A percentile compares a stretch with the other conserved stretches of the same genome.
Evolutionary conservation across 2,888 invertebrate genomes (phyloP).

Genomic region (Drosophila fungiperda): DNA sequence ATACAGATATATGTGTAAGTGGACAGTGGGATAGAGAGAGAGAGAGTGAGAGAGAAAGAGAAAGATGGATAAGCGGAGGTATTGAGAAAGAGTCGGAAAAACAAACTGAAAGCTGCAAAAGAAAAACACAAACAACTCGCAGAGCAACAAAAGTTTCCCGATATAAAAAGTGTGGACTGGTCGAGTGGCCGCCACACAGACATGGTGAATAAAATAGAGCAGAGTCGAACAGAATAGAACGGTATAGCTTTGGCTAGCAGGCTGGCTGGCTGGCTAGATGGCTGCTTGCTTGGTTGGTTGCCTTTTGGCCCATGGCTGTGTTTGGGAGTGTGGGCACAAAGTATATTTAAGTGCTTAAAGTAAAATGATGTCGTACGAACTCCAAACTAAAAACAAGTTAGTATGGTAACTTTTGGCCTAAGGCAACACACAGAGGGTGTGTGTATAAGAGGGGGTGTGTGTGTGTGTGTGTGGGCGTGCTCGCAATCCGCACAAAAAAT

Average conservation of each 20-base stretch:
- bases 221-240: constrained; percentile 42
- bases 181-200: constrained; percentile 70
- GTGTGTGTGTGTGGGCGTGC: constrained; percentile 37
- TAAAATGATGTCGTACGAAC: constrained; percentile 83
- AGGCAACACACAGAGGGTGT: constrained; percentile 51
- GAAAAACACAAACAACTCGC: constrained; percentile 80
- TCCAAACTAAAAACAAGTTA: constrained; percentile 82
- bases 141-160: constrained; percentile 80
- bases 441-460: not conserved
- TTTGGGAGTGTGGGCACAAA: constrained; percentile 71
- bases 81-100: constrained; percentile 40
- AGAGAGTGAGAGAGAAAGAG: not conserved
- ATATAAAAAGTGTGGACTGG: constrained; percentile 79
- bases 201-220: constrained; percentile 66
- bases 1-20: constrained; percentile 3
- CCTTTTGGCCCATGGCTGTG: constrained; percentile 46
- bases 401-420: constrained; percentile 81
- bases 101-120: constrained; percentile 80
- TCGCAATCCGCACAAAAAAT: constrained; percentile 78
- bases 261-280: constrained; percentile 12
- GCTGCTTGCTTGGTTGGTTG: constrained; percentile 6
- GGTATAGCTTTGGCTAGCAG: constrained; percentile 59
- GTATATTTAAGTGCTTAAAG: constrained; percentile 83
- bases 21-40: not conserved
- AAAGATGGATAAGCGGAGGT: constrained; percentile 1